Percentiles rank a stretch among this genome's conserved stretches.
Evolutionary conservation across 2,113 vertebrate species (phyloP).

Genomic region (Miniopterus natalensis): DNA sequence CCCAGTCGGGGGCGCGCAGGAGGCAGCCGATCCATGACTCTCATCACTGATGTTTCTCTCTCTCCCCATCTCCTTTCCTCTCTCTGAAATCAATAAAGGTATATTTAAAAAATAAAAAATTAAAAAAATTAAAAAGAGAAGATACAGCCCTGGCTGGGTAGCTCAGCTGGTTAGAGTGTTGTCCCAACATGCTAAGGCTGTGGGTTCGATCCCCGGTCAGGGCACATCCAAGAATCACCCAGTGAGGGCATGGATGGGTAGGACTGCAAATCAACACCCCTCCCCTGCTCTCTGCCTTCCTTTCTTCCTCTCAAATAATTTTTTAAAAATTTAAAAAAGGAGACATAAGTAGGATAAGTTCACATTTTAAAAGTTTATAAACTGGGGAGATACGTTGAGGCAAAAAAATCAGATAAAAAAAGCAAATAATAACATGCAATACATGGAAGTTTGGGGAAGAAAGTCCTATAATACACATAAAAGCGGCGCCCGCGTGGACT

Average conservation of each 20-base stretch:
- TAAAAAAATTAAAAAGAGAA: no score
- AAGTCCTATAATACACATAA: not conserved
- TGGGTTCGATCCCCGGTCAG: not conserved
- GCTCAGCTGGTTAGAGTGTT: not conserved
- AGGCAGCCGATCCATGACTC: no score
- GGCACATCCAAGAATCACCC: not conserved
- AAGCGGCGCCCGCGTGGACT: not conserved
- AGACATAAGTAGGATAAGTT: not conserved
- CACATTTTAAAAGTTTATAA: slow-evolving; percentile 10
- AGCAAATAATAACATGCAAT: not conserved
- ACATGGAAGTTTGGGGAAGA: not conserved
- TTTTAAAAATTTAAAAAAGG: not conserved
- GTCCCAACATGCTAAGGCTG: not conserved
- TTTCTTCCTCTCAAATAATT: not conserved
- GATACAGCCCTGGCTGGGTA: not conserved
- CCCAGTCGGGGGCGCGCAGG: no score
- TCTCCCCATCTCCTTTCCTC: no score
- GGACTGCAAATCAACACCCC: not conserved
- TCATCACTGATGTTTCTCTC: no score
- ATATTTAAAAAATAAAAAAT: no score
- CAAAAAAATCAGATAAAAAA: not conserved
- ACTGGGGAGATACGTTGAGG: not conserved
- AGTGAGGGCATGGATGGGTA: not conserved
- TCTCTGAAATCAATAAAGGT: no score
- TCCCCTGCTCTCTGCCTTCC: no score